A percentile compares a stretch with the other conserved stretches of the same genome.
Conservation (phyloP, 2,797 vertebrate species). For the Crocidura indochinensis region DNA sequence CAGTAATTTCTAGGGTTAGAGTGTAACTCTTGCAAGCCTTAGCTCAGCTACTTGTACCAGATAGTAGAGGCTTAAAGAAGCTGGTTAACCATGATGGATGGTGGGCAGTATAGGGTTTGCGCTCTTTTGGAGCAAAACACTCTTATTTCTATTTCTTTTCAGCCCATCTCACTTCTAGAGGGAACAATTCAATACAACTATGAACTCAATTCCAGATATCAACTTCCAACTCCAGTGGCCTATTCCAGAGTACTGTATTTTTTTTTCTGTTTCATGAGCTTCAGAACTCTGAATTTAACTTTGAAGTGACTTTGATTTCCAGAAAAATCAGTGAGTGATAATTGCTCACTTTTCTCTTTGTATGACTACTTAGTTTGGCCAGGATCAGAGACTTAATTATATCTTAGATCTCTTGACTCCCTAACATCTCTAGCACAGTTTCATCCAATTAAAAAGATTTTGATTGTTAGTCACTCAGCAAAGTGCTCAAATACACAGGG, state of each 20-base stretch:
- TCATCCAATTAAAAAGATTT: background rate
- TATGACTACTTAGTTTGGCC: background rate
- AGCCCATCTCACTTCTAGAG: slow-evolving; percentile 60
- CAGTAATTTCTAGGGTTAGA: slow-evolving; percentile 70
- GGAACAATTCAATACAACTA: slow-evolving; percentile 19
- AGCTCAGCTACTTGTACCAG: slow-evolving; percentile 62
- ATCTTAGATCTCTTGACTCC: slow-evolving; percentile 22
- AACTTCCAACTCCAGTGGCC: slow-evolving; percentile 66
- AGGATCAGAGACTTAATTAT: slow-evolving; percentile 58
- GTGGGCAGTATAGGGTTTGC: slow-evolving; percentile 59
- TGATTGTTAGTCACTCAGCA: background rate
- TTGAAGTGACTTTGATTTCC: slow-evolving; percentile 28
- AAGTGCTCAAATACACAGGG: background rate
- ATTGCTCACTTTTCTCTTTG: background rate
- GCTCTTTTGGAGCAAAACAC: slow-evolving; percentile 53
- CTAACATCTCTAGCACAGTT: background rate
- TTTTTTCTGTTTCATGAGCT: slow-evolving; percentile 53
- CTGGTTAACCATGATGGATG: slow-evolving; percentile 69
- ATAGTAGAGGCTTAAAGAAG: slow-evolving; percentile 59
- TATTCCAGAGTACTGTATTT: slow-evolving; percentile 53
- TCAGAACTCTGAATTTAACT: slow-evolving; percentile 68
- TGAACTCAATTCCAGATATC: slow-evolving; percentile 59
- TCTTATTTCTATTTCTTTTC: slow-evolving; percentile 73
- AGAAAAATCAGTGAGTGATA: background rate
- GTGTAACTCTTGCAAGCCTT: slow-evolving; percentile 67